Conservation (phyloP, 2,797 vertebrate species). For the Sebastes melanostomus region DNA sequence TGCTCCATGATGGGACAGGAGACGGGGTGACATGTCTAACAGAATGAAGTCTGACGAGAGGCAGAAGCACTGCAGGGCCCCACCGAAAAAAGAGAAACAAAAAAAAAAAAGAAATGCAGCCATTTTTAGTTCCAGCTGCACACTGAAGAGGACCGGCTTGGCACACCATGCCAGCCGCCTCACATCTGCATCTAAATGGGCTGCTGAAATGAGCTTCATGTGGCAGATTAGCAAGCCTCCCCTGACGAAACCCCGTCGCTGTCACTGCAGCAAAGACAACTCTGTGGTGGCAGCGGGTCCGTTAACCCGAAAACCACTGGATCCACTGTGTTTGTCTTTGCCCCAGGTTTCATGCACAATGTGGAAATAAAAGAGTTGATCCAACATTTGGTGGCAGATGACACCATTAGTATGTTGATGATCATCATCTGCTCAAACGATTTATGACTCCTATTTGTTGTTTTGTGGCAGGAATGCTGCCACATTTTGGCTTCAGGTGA, state of each 20-base stretch:
- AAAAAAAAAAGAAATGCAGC: conserved; percentile 9
- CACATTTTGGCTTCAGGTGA: conserved; percentile 11
- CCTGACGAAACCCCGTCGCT: conserved; percentile 21
- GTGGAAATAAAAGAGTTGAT: conserved; percentile 17
- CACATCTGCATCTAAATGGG: conserved; percentile 74
- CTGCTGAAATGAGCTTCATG: conserved; percentile 62
- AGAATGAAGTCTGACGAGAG: conserved; percentile 49
- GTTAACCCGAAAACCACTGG: conserved; percentile 28
- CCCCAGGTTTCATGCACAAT: not conserved
- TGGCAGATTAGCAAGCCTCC: conserved; percentile 46
- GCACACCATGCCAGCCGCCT: conserved; percentile 36
- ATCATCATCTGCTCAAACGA: conserved; percentile 4
- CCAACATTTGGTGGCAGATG: conserved; percentile 23
- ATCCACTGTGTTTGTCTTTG: conserved; percentile 9
- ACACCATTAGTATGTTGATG: conserved; percentile 7
- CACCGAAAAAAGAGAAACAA: not conserved
- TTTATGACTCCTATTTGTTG: conserved; percentile 21
- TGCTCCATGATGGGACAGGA: conserved; percentile 19
- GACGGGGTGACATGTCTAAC: conserved; percentile 41
- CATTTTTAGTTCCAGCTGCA: conserved; percentile 36
- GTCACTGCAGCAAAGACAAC: conserved; percentile 40
- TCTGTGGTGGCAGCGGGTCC: conserved; percentile 7
- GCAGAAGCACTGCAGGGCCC: conserved; percentile 32
- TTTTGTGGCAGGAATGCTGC: conserved; percentile 15
- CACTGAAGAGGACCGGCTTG: conserved; percentile 16